Conservation (phyloP, 1,140 invertebrate species). For the Cyclina sinensis region DNA sequence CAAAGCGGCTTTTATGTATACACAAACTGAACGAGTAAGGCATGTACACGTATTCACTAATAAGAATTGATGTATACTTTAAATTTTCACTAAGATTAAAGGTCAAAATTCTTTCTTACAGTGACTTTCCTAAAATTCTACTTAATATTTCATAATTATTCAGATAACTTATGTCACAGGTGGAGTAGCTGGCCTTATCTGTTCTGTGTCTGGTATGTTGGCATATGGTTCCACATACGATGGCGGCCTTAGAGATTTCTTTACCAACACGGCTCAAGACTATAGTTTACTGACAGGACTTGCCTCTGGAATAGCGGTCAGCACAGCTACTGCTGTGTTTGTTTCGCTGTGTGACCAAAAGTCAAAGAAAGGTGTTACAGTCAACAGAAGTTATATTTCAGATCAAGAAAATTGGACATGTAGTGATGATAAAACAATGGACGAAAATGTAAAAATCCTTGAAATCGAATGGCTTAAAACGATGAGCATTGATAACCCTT, state of each 20-base stretch:
- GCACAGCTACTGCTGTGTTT: conserved; percentile 67
- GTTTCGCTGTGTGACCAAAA: conserved; percentile 64
- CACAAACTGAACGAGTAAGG: too few species aligned
- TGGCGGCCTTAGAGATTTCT: conserved; percentile 71
- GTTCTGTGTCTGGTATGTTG: conserved; percentile 68
- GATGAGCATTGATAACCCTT: conserved; percentile 85
- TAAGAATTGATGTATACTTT: conserved; percentile 43
- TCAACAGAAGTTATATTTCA: not conserved
- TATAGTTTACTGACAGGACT: conserved; percentile 73
- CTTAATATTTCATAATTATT: too few species aligned
- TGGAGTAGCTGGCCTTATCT: conserved; percentile 64
- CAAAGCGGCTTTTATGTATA: too few species aligned
- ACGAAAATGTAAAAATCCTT: not conserved
- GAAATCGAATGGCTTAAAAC: conserved; percentile 65
- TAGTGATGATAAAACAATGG: not conserved
- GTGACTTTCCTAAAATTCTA: too few species aligned
- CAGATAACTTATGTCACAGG: conserved; percentile 48
- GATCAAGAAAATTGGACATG: not conserved
- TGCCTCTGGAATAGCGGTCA: conserved; percentile 63
- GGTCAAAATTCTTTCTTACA: too few species aligned
- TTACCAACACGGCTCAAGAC: conserved; percentile 73
- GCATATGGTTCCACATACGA: conserved; percentile 69
- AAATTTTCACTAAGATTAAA: not conserved
- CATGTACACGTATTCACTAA: too few species aligned
- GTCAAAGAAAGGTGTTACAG: conserved; percentile 14